Percentiles rank a stretch among this genome's conserved stretches.
Evolutionary conservation across 2,888 invertebrate genomes (phyloP).

Genomic region (Netelia melanura): DNA sequence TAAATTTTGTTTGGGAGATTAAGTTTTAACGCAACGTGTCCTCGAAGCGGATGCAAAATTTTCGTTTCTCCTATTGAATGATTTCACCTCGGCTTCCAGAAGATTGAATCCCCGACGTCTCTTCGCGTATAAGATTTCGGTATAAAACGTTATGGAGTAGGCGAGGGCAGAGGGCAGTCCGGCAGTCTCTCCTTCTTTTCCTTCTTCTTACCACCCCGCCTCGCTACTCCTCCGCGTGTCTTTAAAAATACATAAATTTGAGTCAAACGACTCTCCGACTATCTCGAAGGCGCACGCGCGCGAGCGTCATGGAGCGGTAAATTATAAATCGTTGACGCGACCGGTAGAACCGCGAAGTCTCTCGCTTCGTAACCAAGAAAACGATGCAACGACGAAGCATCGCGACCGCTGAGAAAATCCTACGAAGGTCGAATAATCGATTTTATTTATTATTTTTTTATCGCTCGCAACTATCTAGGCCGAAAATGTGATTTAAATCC

Average conservation of each 20-base stretch:
- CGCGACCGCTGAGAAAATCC: no score
- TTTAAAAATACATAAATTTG: conserved; percentile 85
- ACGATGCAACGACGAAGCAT: neutral
- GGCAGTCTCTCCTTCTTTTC: conserved; percentile 61
- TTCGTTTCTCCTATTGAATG: neutral
- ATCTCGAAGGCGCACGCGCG: conserved; percentile 58
- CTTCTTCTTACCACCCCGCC: conserved; percentile 58
- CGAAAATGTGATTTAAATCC: neutral
- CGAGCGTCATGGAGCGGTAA: conserved; percentile 81
- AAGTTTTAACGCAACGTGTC: conserved; percentile 75
- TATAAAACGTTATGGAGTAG: conserved; percentile 29
- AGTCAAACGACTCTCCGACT: conserved; percentile 78
- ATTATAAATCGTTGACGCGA: conserved; percentile 82
- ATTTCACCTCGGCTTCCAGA: conserved; percentile 21
- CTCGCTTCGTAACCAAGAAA: conserved; percentile 59
- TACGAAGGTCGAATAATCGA: no score
- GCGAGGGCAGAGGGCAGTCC: conserved; percentile 50
- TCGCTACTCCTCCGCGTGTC: conserved; percentile 73
- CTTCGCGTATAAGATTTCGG: neutral
- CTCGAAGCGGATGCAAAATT: neutral
- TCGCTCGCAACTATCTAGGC: neutral
- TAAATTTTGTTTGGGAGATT: conserved; percentile 70
- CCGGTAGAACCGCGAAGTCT: conserved; percentile 61
- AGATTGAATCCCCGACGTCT: conserved; percentile 37
- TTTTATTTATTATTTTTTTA: neutral